Evolutionary conservation across 2,888 invertebrate genomes (phyloP), one percentile per base, ranked within the genome.

Genomic region (Deilephila elpenor): DNA sequence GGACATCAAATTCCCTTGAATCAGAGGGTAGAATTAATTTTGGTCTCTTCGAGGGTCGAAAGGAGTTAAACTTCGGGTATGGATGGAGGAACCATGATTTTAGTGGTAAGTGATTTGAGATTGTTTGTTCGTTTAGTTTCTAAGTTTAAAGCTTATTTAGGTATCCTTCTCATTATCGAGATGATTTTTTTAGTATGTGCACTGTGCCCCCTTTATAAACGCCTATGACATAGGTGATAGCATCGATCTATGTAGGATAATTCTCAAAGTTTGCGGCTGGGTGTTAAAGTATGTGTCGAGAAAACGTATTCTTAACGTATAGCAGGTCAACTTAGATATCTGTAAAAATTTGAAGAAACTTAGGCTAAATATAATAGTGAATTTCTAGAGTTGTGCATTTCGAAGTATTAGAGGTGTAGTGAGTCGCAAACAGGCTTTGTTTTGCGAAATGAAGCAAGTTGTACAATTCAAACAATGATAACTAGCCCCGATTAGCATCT

Each of bases 41-140:
- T 86, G 99, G 99, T 0, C 95, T 99, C 11, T 98, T 99, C 85
- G 96, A 97, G 83, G 99, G 99, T 0, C 96, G 96, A 77, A 98
- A 98, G 88, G 96, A 96, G 80, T 90, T 99, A 56, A 97, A 98
- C 88, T 79, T 83, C 3, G 97, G 97, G 4, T 97, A 98, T 83
- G 98, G 98, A 5, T 96, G 96, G 95, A 96, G 98, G 84, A 95
- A 95, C 73, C 95, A 96, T 84, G 96, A 97, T 76, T 96, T 98
- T 78, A 96, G 97, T 86, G 97, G 98, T 98, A 90, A 95, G 96
- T 90, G 70, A 59, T 62, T 44, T 44, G 3, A 14, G 44, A 2
- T 2, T 8, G 0, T 25, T 25, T 25, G 25, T 25, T 25, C 25
- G 25, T 25, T 25, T 25, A 25, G 1, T 25, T 25, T 25, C 25